Percentiles rank a stretch among this genome's conserved stretches.
Evolutionary conservation across 2,113 vertebrate genomes (phyloP).

Genomic region (Mola mola): DNA sequence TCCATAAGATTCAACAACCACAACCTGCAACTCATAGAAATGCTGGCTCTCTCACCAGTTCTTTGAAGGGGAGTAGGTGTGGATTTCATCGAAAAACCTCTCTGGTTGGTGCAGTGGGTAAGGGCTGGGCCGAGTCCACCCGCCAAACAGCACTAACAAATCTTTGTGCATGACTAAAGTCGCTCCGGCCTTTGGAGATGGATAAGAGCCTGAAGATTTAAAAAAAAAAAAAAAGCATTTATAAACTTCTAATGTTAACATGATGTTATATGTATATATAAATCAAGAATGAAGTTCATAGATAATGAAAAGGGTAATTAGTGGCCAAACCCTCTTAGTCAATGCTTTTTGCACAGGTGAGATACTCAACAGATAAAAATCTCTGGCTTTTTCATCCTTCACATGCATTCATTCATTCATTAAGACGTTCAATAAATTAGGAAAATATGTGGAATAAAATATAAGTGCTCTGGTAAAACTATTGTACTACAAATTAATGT

Average conservation of each 20-base stretch:
- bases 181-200: slow-evolving; percentile 96
- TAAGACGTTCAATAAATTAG: too few relatives aligned
- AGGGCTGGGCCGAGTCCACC: slow-evolving; percentile 96
- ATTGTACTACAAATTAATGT: too few relatives aligned
- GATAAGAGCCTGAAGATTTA: slow-evolving; percentile 90
- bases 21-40: background rate
- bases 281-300: too few relatives aligned
- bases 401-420: too few relatives aligned
- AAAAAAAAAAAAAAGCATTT: slow-evolving; percentile 1
- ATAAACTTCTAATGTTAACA: too few relatives aligned
- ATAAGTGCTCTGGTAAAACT: too few relatives aligned
- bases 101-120: slow-evolving; percentile 98
- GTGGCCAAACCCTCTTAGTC: background rate
- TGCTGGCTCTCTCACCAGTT: slow-evolving; percentile 87
- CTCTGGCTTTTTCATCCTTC: too few relatives aligned
- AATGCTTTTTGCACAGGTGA: too few relatives aligned
- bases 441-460: too few relatives aligned
- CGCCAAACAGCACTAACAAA: slow-evolving; percentile 94
- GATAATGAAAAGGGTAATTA: background rate
- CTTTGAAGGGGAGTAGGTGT: slow-evolving; percentile 97
- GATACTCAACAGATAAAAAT: too few relatives aligned
- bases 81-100: slow-evolving; percentile 98
- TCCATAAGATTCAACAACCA: background rate
- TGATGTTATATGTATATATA: background rate
- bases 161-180: slow-evolving; percentile 97